phyloP scores from a whole-genome alignment of 2,797 vertebrate species.

The Xenentodon cancila region DNA sequence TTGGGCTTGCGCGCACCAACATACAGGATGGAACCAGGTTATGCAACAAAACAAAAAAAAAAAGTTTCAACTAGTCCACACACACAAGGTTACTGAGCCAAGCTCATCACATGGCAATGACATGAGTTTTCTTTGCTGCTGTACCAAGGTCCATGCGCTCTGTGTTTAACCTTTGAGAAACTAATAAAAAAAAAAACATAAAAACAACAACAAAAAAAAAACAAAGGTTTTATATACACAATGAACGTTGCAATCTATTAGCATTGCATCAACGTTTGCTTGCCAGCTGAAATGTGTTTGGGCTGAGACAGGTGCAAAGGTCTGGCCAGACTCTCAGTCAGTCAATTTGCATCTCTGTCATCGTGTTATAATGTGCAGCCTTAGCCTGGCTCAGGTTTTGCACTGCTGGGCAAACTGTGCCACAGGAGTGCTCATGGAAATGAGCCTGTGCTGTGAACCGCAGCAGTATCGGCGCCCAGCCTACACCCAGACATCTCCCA shows the following conservation, averaged over 20 bases:
- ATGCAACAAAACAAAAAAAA: no score
- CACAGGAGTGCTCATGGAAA: conserved; percentile 52
- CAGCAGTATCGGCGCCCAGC: conserved; percentile 34
- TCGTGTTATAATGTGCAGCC: conserved; percentile 42
- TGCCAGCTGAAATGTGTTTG: conserved; percentile 34
- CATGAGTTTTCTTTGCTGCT: no score
- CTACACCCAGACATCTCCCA: conserved; percentile 43
- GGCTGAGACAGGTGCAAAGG: conserved; percentile 50
- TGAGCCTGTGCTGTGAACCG: conserved; percentile 62
- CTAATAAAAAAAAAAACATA: not conserved
- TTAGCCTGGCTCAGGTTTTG: conserved; percentile 44
- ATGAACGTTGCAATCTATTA: not conserved
- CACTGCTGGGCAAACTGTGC: conserved; percentile 41
- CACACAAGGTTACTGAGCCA: no score
- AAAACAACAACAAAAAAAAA: no score
- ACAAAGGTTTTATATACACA: not conserved
- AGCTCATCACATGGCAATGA: no score
- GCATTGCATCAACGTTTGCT: not conserved
- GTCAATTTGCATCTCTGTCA: conserved; percentile 56
- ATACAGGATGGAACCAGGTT: no score
- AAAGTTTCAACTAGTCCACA: no score
- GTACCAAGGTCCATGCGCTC: no score
- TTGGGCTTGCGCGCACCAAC: no score
- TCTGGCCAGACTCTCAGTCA: conserved; percentile 39
- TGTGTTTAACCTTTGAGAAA: not conserved